Base-by-base conservation (phyloP, 2,113 vertebrate genomes). In the Leptobrachium leishanense region DNA sequence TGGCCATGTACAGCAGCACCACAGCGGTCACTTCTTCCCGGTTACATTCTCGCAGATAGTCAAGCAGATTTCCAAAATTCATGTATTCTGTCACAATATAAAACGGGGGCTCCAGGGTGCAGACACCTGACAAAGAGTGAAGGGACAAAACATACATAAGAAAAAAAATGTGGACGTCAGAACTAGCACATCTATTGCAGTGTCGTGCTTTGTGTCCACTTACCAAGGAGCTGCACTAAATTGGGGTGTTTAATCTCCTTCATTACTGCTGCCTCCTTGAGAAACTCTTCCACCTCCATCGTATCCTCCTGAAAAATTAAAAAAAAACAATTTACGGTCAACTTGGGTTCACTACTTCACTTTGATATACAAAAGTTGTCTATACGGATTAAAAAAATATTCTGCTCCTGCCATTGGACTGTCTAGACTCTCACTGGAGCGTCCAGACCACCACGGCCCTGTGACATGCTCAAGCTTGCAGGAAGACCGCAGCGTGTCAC, bases 181-280 rank as follows among this genome's bases (percentile, higher is more conserved):
- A 50, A 31, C 2, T 44, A 43, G 6, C 12, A 20, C 74, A 42
- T 55, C 40, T 10, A 43, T 68, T 13, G 0, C 6, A 54, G 10
- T 12, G 6, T 1, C 39, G n/a, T 40, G 3, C 2, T 43, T 43
- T 1, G 7, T 9, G 40, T 5, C 13, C 44, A 83, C 90, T 86
- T 31, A 94, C 93, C 93, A 84, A 95, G 68, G 9, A 99, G 89
- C 77, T 99, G 98, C 72, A 99, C 98, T 13, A 99, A 90, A 83
- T 99, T 99, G 59, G 98, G 98, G 64, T 99, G 98, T 88, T 99
- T 99, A 79, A 99, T 98, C 87, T 99, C 98, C 83, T 99, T 99
- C 98, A 99, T 99, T 66, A 99, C 98, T 41, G 96, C 94, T 57
- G 98, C 98, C 89, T 99, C 98, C 90, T 99, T 99, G 66, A 99